Conservation (phyloP, 2,113 vertebrate species). For the Phoenicopterus ruber region DNA sequence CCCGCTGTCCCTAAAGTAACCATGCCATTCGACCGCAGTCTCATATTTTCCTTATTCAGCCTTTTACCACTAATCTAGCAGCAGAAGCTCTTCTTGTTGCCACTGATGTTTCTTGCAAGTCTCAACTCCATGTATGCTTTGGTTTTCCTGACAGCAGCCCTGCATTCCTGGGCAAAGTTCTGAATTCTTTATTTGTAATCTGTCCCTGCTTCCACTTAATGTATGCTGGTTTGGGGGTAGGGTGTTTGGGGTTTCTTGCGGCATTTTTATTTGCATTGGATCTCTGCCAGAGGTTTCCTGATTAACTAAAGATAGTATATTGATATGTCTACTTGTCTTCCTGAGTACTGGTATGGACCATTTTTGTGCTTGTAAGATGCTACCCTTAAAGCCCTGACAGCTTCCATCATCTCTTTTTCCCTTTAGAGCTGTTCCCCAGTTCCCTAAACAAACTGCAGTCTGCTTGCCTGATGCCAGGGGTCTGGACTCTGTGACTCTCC, state of each 20-base stretch:
- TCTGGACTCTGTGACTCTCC: not conserved
- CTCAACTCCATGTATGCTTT: not conserved
- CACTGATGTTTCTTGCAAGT: not conserved
- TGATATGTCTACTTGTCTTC: not conserved
- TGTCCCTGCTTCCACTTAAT: not conserved
- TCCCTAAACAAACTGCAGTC: not conserved
- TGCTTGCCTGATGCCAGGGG: not conserved
- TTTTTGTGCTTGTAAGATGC: not conserved
- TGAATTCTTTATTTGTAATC: not conserved
- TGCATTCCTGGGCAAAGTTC: not conserved
- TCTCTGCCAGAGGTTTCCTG: not conserved
- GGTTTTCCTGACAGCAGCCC: not conserved
- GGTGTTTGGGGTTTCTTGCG: too few species aligned
- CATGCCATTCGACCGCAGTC: not conserved
- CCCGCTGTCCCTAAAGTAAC: not conserved
- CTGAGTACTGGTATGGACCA: not conserved
- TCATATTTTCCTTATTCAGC: not conserved
- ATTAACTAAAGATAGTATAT: not conserved
- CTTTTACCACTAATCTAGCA: not conserved
- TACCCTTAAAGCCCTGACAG: not conserved
- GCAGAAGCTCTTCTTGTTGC: not conserved
- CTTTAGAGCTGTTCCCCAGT: not conserved
- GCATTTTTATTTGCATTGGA: not conserved
- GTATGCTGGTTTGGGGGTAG: not conserved
- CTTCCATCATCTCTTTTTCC: not conserved